Percentiles rank a stretch among this genome's conserved stretches.
These are phyloP conservation scores for Gavialis gangeticus DNA, from an alignment of 2,113 vertebrate genomes.

Conservation along the genomic window DNA sequence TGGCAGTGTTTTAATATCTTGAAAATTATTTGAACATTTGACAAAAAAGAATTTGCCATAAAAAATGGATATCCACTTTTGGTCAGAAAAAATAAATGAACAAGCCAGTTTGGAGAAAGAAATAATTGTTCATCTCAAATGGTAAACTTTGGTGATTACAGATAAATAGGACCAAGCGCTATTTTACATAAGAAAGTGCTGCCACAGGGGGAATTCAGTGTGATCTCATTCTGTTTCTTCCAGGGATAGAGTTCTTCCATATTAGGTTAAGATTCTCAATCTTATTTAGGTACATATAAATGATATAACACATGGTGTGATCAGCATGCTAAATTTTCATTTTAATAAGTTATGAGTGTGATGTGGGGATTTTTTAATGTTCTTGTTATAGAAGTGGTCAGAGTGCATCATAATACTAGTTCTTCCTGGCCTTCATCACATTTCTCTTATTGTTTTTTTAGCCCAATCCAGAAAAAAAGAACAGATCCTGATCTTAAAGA, in stretches of 20 bases:
- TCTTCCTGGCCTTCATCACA: not conserved
- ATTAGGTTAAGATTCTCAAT: not conserved
- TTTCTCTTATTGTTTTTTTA: not conserved
- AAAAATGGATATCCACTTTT: not conserved
- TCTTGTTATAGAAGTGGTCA: too few relatives aligned
- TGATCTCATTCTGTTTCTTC: too few relatives aligned
- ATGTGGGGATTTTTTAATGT: not conserved
- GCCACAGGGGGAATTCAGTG: too few relatives aligned
- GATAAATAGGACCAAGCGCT: too few relatives aligned
- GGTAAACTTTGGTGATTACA: too few relatives aligned
- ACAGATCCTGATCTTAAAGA: not conserved
- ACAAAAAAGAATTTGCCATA: not conserved
- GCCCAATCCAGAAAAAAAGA: not conserved
- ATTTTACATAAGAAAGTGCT: too few relatives aligned
- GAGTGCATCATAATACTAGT: not conserved
- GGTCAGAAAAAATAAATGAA: too few relatives aligned
- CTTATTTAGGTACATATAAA: not conserved
- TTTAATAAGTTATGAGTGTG: not conserved
- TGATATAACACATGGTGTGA: not conserved
- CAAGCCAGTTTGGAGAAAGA: too few relatives aligned
- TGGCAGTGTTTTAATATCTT: too few relatives aligned
- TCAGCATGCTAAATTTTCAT: fast-evolving
- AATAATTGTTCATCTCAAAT: too few relatives aligned
- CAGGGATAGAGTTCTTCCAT: not conserved
- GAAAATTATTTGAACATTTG: too few relatives aligned